Evolutionary conservation across 92 coral and sea anemone species (phyloP).

Genomic region (Siderastrea radians): DNA sequence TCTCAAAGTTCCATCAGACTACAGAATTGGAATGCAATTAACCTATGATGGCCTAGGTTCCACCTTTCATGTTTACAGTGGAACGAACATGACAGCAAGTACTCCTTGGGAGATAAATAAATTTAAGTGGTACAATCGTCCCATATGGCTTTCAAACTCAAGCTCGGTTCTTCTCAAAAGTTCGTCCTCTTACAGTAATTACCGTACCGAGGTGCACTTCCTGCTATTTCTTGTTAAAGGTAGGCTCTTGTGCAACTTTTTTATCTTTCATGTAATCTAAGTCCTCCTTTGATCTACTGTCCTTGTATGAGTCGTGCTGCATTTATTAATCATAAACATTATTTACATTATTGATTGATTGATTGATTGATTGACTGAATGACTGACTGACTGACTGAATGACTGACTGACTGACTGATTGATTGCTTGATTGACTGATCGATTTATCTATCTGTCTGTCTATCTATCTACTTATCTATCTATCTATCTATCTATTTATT

Average conservation of each 20-base stretch:
- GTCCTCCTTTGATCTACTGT: too few species aligned
- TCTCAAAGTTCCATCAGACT: slow-evolving; percentile 15
- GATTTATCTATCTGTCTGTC: too few species aligned
- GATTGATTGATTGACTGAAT: too few species aligned
- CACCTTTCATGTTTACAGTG: slow-evolving; percentile 22
- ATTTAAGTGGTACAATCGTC: neutral
- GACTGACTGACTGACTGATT: too few species aligned
- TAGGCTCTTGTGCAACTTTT: neutral
- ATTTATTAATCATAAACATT: too few species aligned
- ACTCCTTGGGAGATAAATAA: slow-evolving; percentile 14
- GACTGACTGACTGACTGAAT: too few species aligned
- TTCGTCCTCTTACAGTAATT: neutral
- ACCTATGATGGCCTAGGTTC: neutral
- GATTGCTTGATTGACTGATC: too few species aligned
- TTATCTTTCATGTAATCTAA: too few species aligned
- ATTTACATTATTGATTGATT: too few species aligned
- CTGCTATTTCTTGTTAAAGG: slow-evolving; percentile 3
- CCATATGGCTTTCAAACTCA: slow-evolving; percentile 1
- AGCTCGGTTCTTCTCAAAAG: slow-evolving; percentile 3
- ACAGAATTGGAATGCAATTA: slow-evolving; percentile 27
- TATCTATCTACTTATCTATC: too few species aligned
- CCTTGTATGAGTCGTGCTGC: too few species aligned
- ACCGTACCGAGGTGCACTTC: slow-evolving; percentile 7
- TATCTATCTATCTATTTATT: too few species aligned
- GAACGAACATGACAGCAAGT: slow-evolving; percentile 9